Base-by-base conservation (phyloP, 2,888 invertebrate genomes). In the Napeogenes sylphis region DNA sequence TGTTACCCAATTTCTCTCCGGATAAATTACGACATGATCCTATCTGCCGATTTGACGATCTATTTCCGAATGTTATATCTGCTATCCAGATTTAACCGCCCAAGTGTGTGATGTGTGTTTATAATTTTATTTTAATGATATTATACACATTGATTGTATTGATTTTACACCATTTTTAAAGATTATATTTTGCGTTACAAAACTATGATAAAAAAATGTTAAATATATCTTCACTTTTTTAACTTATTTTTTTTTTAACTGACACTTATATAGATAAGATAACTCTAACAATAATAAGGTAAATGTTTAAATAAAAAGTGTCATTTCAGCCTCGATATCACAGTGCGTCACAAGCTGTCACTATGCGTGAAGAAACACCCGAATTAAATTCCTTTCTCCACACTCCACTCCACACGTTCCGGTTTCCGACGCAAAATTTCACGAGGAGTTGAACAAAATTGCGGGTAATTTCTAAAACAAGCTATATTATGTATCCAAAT, bases 371-470 rank as follows among this genome's bases (percentile, higher is more conserved):
- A 81, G 80, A 77, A 82, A 81, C 82, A 82, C 80, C 81, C 82
- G 85, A 87, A 87, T 88, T 87, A 87, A 88, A 89, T 88, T 88
- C 88, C 85, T 80, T 75, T 76, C 78, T 76, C 63, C 63, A 77
- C 72, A 77, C 72, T 78, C 73, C 75, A 74, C 64, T 60, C 67
- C 58, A 61, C 65, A 68, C 71, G 72, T 72, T 74, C 73, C 70
- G 67, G 71, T 69, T 71, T 70, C 71, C 72, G 69, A 73, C 73
- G 75, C 75, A 78, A 81, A 42, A 78, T 78, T 83, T 78, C 69
- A 74, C 77, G 73, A 76, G 70, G 75, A 74, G 69, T 77, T 76
- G 71, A 73, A 70, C 73, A 75, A 78, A 78, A 77, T 71, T 75
- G 74, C 72, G 66, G 69, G 70, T 75, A 73, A 80, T 80, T 78